phyloP scores from a whole-genome alignment of 2,113 vertebrate genomes.

The Leptodactylus fuscus region DNA sequence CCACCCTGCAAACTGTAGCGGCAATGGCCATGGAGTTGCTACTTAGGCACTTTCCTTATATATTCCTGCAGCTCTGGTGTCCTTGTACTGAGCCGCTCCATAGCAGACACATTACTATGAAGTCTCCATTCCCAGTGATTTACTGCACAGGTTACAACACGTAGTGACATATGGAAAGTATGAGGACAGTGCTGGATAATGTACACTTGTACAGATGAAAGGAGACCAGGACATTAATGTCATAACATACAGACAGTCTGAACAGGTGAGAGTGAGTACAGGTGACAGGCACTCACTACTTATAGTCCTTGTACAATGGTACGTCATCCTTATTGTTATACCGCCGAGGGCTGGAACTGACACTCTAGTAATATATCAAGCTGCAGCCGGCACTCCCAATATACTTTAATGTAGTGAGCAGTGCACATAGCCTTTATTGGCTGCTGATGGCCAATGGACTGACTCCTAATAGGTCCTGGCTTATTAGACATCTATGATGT shows the following conservation, averaged over 20 bases:
- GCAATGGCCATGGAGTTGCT: background rate
- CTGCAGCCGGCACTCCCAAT: too few species aligned
- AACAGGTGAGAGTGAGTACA: constrained; percentile 49
- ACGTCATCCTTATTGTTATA: too few species aligned
- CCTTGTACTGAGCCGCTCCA: background rate
- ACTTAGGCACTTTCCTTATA: background rate
- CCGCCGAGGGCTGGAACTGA: background rate
- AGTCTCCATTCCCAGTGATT: background rate
- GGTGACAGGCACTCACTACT: constrained; percentile 59
- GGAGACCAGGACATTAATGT: constrained; percentile 60
- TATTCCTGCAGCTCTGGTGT: background rate
- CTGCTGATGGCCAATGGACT: too few species aligned
- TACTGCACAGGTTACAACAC: constrained; percentile 71
- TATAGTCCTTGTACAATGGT: too few species aligned
- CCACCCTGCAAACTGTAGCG: too few species aligned
- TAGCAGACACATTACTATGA: background rate
- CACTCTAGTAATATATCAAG: too few species aligned
- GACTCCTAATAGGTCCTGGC: too few species aligned
- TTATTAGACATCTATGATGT: too few species aligned
- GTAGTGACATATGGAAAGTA: constrained; percentile 63
- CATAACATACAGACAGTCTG: constrained; percentile 55
- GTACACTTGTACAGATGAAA: constrained; percentile 72
- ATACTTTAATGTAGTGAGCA: too few species aligned
- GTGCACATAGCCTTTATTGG: too few species aligned
- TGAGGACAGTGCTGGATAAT: constrained; percentile 65